Percentiles rank a stretch among this genome's conserved stretches.
Evolutionary conservation across 2,888 invertebrate species (phyloP).

Genomic region (Polietes domitor): DNA sequence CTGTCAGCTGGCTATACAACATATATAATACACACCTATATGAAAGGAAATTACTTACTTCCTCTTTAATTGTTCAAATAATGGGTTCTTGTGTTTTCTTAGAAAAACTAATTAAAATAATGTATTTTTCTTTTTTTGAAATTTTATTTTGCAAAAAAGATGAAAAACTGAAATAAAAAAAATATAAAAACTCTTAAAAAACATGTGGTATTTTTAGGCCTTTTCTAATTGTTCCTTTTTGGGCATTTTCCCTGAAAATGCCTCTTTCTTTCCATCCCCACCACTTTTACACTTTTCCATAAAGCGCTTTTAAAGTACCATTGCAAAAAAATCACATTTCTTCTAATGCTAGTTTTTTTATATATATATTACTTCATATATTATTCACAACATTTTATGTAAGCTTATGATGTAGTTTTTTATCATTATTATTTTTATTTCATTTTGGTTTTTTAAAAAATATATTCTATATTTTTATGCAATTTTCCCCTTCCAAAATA

Average conservation of each 20-base stretch:
- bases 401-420: slow-evolving; percentile 28
- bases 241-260: not conserved
- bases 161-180: slow-evolving; percentile 39
- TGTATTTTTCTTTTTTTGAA: slow-evolving; percentile 52
- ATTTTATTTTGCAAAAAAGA: slow-evolving; percentile 59
- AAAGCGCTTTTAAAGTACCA: slow-evolving; percentile 32
- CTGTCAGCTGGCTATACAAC: slow-evolving; percentile 32
- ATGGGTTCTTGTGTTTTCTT: slow-evolving; percentile 58
- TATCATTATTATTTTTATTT: slow-evolving; percentile 20
- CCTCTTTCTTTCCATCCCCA: not conserved
- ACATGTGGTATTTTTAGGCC: slow-evolving; percentile 49
- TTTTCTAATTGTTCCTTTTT: slow-evolving; percentile 25
- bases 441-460: slow-evolving; percentile 41
- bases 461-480: slow-evolving; percentile 54
- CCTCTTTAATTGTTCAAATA: not conserved
- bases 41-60: slow-evolving; percentile 17
- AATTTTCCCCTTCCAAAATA: slow-evolving; percentile 37
- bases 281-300: not conserved
- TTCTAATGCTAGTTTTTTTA: slow-evolving; percentile 19
- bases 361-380: slow-evolving; percentile 16
- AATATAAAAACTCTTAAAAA: slow-evolving; percentile 22
- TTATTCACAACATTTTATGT: not conserved
- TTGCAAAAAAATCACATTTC: slow-evolving; percentile 16
- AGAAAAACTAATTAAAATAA: slow-evolving; percentile 18
- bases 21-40: too few relatives aligned